Evolutionary conservation across 2,797 vertebrate species (phyloP).

Genomic region (Trachops cirrhosus): DNA sequence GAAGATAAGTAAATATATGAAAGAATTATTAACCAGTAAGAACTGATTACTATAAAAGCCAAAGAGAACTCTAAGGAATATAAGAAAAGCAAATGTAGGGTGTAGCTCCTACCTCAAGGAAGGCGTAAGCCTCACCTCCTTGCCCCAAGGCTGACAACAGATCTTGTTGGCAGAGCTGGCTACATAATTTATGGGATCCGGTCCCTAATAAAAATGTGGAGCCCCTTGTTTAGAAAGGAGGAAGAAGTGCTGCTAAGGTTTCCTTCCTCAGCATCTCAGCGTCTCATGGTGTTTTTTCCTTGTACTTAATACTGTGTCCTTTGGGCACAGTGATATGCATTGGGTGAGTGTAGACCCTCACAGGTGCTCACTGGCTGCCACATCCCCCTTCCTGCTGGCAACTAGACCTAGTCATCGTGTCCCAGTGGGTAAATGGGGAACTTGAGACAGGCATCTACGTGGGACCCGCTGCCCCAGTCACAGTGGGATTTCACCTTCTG

Average conservation of each 20-base stretch:
- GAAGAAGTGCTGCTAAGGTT: not conserved
- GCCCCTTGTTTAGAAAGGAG: not conserved
- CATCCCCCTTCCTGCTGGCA: not conserved
- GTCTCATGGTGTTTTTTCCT: not conserved
- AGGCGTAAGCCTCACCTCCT: not conserved
- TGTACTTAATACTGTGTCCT: not conserved
- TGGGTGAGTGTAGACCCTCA: not conserved
- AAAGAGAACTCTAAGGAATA: not conserved
- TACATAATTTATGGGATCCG: not conserved
- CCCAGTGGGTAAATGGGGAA: not conserved
- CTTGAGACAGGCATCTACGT: not conserved
- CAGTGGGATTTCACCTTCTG: not conserved
- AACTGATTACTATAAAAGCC: not conserved
- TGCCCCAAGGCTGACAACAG: not conserved
- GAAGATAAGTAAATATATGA: not conserved
- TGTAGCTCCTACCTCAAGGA: not conserved
- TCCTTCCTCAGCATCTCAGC: not conserved
- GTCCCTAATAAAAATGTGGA: not conserved
- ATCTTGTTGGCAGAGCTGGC: not conserved
- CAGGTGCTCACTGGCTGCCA: not conserved
- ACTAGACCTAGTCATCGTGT: not conserved
- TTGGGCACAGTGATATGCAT: not conserved
- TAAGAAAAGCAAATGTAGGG: not conserved
- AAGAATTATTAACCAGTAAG: not conserved
- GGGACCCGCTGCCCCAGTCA: not conserved